Conservation (phyloP, 2,797 vertebrate genomes). For the Macrochelys suwanniensis region DNA sequence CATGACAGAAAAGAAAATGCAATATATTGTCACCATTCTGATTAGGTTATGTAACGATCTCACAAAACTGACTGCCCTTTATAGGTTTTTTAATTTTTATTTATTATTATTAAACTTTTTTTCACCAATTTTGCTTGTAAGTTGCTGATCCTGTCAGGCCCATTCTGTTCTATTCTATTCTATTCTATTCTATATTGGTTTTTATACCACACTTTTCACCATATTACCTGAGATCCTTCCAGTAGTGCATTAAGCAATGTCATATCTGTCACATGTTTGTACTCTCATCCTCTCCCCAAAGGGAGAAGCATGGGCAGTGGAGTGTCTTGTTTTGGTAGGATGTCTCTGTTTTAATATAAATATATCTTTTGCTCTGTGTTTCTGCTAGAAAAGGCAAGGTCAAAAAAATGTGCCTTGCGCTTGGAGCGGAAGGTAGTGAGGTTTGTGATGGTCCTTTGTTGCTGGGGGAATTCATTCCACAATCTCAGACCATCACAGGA, state of each 20-base stretch:
- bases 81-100: fast-evolving
- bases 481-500: too few species aligned
- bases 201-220: background rate
- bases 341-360: too few species aligned
- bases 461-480: too few species aligned
- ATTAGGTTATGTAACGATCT: background rate
- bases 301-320: background rate
- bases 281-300: background rate
- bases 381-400: too few species aligned
- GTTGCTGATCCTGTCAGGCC: background rate
- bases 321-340: background rate
- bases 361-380: too few species aligned
- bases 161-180: background rate
- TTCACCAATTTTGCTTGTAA: background rate
- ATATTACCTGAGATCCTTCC: background rate
- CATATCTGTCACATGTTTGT: background rate
- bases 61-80: background rate
- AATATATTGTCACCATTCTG: background rate
- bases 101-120: background rate
- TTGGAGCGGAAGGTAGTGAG: too few species aligned
- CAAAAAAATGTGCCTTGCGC: too few species aligned
- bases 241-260: background rate
- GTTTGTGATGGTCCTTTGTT: too few species aligned
- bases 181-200: background rate
- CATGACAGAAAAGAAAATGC: background rate